These are phyloP conservation scores for Halocaridina rubra DNA, from an alignment of 2,888 invertebrate genomes.

Conservation along the genomic window DNA sequence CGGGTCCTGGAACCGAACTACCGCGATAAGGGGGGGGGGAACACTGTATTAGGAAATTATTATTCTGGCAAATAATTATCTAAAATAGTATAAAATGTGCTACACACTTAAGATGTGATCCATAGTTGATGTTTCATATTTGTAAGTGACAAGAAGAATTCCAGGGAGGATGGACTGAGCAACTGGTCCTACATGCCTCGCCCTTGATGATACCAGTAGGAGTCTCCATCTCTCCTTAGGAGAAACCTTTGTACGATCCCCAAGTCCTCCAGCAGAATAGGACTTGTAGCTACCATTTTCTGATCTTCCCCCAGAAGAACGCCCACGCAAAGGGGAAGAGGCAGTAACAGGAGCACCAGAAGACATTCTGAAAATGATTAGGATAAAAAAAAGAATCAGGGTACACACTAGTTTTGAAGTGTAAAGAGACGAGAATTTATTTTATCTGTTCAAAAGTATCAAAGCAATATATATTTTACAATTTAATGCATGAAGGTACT, in stretches of 20 bases:
- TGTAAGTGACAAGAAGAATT: conserved; percentile 68
- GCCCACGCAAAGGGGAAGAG: conserved; percentile 8
- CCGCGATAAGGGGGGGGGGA: no score
- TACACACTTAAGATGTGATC: conserved; percentile 67
- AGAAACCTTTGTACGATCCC: background rate
- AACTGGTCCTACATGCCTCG: conserved; percentile 67
- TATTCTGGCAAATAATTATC: no score
- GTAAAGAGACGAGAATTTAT: no score
- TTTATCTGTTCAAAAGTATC: no score
- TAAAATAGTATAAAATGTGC: no score
- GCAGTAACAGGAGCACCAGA: conserved; percentile 30
- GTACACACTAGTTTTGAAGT: no score
- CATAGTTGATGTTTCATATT: conserved; percentile 68
- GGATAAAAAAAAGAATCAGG: background rate
- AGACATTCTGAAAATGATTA: background rate
- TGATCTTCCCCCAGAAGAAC: background rate
- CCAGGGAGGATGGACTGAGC: conserved; percentile 66
- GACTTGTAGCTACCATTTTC: background rate
- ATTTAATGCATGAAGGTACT: no score
- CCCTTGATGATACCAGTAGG: conserved; percentile 68
- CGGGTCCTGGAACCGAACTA: no score
- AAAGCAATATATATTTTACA: no score
- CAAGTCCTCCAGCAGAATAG: background rate
- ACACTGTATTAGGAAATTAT: no score
- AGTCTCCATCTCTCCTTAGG: conserved; percentile 64